Evolutionary conservation across 2,797 vertebrate species (phyloP).

Genomic region (Zonotrichia albicollis): DNA sequence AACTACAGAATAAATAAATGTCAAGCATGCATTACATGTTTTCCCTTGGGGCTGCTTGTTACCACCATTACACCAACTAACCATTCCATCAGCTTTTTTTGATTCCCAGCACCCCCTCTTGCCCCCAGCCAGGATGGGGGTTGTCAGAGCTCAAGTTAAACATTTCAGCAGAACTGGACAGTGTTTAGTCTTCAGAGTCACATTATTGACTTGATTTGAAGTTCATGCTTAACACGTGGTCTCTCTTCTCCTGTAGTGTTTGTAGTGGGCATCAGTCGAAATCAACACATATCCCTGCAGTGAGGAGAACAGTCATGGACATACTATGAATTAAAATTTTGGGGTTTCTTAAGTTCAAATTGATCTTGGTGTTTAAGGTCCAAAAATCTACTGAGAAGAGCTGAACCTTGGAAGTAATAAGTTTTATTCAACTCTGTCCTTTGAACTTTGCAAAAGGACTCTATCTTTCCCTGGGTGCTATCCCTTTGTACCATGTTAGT

Average conservation of each 20-base stretch:
- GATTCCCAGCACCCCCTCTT: not conserved
- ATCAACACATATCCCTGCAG: constrained; percentile 70
- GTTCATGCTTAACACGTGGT: not conserved
- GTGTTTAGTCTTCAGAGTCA: not conserved
- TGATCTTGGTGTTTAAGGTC: not conserved
- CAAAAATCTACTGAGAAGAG: not conserved
- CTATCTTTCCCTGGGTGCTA: not conserved
- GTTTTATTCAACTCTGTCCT: not conserved
- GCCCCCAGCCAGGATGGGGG: fast-evolving
- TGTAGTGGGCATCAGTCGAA: constrained; percentile 67
- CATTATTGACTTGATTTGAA: not conserved
- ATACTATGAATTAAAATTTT: not conserved
- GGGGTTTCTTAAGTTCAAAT: not conserved
- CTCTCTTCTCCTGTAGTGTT: constrained; percentile 32
- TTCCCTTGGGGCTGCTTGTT: not conserved
- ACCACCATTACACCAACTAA: not conserved
- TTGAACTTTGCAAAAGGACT: not conserved
- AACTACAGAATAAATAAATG: not conserved
- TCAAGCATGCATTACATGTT: not conserved
- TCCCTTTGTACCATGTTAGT: not conserved
- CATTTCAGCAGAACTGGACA: not conserved
- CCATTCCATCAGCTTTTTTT: not conserved
- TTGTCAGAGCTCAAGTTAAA: not conserved
- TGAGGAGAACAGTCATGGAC: not conserved
- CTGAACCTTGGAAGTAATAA: not conserved